phyloP scores from a whole-genome alignment of 2,113 vertebrate species.

The Chamaetylas fuelleborni region DNA sequence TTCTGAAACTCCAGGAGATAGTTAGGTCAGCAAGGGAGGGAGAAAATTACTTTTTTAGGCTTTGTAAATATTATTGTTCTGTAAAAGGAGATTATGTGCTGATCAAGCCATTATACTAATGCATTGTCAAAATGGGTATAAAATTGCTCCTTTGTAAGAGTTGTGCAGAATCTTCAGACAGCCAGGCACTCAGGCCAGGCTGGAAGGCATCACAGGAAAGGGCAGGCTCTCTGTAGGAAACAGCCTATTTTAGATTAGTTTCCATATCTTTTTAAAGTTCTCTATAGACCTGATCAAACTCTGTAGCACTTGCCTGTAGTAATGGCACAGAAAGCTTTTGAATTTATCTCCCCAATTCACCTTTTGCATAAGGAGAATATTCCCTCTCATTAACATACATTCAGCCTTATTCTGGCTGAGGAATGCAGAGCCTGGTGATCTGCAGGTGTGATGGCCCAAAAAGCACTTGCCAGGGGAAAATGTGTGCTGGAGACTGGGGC shows the following conservation, averaged over 20 bases:
- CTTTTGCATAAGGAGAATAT: not conserved
- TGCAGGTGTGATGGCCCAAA: not conserved
- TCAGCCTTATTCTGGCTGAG: not conserved
- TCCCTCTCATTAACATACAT: not conserved
- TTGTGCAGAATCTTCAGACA: not conserved
- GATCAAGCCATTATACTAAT: not conserved
- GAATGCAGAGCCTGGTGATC: not conserved
- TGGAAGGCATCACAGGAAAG: not conserved
- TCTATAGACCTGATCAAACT: not conserved
- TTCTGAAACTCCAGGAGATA: not conserved
- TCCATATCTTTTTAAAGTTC: not conserved
- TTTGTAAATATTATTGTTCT: conserved; percentile 40
- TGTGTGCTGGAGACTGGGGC: not conserved
- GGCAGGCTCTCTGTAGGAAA: not conserved
- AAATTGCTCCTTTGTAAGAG: not conserved
- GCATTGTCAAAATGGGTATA: not conserved
- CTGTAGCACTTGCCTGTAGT: not conserved
- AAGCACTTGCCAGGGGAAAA: not conserved
- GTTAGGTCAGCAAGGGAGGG: not conserved
- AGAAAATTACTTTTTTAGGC: not conserved
- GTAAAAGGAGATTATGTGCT: not conserved
- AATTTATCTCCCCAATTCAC: not conserved
- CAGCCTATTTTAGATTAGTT: not conserved
- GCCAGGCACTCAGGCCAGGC: not conserved
- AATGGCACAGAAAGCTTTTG: not conserved